Base-by-base conservation (phyloP, 1,140 invertebrate genomes). In the Trissolcus basalis region DNA sequence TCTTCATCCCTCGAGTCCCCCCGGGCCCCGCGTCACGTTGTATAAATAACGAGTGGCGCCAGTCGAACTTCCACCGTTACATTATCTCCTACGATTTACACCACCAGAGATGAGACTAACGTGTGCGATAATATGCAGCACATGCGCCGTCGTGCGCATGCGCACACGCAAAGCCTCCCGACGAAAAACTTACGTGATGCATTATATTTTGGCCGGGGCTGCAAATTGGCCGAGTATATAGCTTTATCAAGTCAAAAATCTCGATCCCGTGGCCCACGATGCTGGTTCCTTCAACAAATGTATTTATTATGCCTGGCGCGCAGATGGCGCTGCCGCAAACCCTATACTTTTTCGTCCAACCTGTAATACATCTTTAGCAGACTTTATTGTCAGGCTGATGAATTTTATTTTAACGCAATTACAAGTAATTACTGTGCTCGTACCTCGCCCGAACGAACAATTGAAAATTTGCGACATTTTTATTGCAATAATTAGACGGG, bases 11-110 rank as follows among this genome's bases (percentile, higher is more conserved):
- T 68, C 56, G 61, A 33, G 45, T 68, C 63, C 70, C 77, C 76
- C 59, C 60, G 56, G 36, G 49, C 44, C 75, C 74, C 61, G 54
- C 69, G 60, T 75, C 64, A 48, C 70, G 51, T 56, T 80, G 77
- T 81, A 82, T 83, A 86, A 84, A 86, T 86, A 86, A 85, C 83
- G 82, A 85, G 82, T 86, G 85, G 83, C 83, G 85, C 85, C 83
- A 86, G 81, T 81, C 77, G 76, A 83, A 81, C 78, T 80, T 83
- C 68, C 74, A 83, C 79, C 76, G 79, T 82, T 83, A 78, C 71
- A 77, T 80, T 80, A 75, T 80, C 74, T 77, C 60, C 51, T 60
- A 64, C 77, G 71, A 79, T 79, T 75, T 75, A 74, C 77, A 79
- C 77, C 67, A 67, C 67, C 67, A 36, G 63, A 74, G 77, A 78